Percentiles rank a stretch among this genome's conserved stretches.
Evolutionary conservation across 1,140 invertebrate genomes (phyloP).

Genomic region (Sarcophaga peregrina): DNA sequence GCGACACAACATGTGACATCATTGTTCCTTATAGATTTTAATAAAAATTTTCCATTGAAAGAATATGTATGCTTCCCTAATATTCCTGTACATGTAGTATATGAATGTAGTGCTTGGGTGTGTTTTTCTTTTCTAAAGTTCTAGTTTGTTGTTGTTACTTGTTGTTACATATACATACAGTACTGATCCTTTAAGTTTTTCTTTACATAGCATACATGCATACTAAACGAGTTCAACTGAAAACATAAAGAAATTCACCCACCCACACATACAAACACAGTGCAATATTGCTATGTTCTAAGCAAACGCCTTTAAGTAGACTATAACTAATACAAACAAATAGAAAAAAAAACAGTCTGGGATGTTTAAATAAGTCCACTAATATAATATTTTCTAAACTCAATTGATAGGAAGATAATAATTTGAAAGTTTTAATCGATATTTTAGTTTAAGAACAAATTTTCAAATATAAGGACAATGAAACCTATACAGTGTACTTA

Average conservation of each 20-base stretch:
- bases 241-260: background rate
- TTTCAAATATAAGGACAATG: no score
- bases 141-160: background rate
- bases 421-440: no score
- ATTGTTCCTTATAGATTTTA: no score
- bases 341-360: background rate
- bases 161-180: background rate
- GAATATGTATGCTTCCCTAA: background rate
- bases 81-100: background rate
- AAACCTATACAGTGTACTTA: no score
- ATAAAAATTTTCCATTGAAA: no score
- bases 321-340: conserved; percentile 6
- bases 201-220: background rate
- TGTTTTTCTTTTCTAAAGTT: background rate
- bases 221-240: conserved; percentile 13
- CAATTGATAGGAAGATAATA: no score
- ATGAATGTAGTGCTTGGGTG: background rate
- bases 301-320: conserved; percentile 2
- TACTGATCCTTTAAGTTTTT: conserved; percentile 13
- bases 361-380: background rate
- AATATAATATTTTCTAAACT: no score
- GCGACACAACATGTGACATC: no score
- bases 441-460: no score
- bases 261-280: background rate
- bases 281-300: background rate